Conservation (phyloP, 53 echinoderm and acorn worm genomes). For the Holothuria leucospilota region DNA sequence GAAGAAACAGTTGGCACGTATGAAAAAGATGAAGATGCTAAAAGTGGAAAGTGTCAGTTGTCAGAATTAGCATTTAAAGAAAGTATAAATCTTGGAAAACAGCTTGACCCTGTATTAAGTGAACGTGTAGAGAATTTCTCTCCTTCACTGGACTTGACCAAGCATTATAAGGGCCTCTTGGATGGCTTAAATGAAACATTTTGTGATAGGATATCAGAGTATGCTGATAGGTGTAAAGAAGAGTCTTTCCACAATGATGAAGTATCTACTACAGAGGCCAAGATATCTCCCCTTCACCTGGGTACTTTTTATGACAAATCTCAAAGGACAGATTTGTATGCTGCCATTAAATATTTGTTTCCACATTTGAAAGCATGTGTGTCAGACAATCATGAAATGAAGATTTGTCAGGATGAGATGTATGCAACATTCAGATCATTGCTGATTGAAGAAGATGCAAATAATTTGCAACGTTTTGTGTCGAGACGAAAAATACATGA, state of each 20-base stretch:
- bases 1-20: neutral
- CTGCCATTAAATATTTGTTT: conserved; percentile 41
- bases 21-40: neutral
- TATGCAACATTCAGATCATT: conserved; percentile 51
- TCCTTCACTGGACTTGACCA: neutral
- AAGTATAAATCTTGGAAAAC: no score
- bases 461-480: conserved; percentile 62
- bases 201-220: no score
- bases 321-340: conserved; percentile 16
- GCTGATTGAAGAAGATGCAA: conserved; percentile 21
- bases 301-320: conserved; percentile 27
- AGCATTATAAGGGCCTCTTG: no score
- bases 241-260: no score
- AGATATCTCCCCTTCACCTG: neutral
- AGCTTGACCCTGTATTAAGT: no score
- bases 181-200: no score
- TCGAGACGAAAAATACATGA: conserved; percentile 47
- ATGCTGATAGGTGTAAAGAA: no score
- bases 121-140: neutral
- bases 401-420: conserved; percentile 45
- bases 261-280: no score
- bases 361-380: conserved; percentile 60
- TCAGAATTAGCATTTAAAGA: no score
- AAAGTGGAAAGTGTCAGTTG: no score
- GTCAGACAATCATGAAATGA: conserved; percentile 55